Conservation (phyloP, 2,113 vertebrate species). For the Vireo altiloquus region DNA sequence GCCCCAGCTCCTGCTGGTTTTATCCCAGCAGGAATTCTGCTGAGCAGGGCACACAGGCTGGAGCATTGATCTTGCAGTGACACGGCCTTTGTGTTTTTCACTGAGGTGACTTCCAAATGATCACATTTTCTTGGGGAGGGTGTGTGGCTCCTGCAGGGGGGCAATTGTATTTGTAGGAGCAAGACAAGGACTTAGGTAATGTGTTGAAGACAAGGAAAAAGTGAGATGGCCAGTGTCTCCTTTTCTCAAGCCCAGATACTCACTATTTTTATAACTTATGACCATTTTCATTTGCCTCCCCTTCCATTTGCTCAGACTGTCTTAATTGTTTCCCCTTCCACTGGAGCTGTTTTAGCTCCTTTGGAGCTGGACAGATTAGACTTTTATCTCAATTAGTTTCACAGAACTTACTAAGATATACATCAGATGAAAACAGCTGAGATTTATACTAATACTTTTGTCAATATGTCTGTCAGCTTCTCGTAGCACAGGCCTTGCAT, state of each 20-base stretch:
- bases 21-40: not conserved
- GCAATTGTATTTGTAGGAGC: not conserved
- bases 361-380: not conserved
- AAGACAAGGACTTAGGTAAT: not conserved
- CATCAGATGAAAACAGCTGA: not conserved
- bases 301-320: not conserved
- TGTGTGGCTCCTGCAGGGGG: not conserved
- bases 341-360: not conserved
- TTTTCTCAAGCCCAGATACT: not conserved
- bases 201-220: not conserved
- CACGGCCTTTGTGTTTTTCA: fast-evolving
- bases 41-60: not conserved
- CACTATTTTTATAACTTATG: not conserved
- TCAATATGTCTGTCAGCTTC: not conserved
- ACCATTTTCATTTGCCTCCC: not conserved
- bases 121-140: not conserved
- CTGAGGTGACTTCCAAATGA: not conserved
- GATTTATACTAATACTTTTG: not conserved
- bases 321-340: not conserved
- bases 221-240: not conserved
- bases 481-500: not conserved
- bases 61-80: not conserved
- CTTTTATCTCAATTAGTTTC: not conserved
- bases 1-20: not conserved
- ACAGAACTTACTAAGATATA: not conserved